phyloP scores from a whole-genome alignment of 2,888 invertebrate genomes.

The Ormia ochracea region DNA sequence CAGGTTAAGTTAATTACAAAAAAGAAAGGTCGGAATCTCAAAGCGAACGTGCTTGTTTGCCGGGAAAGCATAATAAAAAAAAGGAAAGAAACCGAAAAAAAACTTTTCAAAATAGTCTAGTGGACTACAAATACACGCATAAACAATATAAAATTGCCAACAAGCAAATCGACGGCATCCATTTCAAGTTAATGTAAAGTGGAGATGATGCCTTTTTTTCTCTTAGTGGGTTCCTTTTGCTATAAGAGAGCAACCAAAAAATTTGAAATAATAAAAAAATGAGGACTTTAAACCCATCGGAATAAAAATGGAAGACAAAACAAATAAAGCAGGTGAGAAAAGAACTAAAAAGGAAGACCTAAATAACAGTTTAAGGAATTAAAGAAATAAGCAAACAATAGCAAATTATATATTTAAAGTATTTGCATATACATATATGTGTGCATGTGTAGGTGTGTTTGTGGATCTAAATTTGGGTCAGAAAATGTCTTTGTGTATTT shows the following conservation, averaged over 20 bases:
- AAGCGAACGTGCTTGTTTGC: no score
- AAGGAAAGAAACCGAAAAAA: neutral
- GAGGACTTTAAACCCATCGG: conserved; percentile 20
- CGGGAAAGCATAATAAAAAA: no score
- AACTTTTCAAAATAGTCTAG: neutral
- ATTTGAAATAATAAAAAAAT: neutral
- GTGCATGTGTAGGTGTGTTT: no score
- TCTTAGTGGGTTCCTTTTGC: neutral
- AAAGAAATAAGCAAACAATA: neutral
- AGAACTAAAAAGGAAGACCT: neutral
- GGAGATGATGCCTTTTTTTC: conserved; percentile 1
- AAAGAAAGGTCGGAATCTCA: no score
- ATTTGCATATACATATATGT: no score
- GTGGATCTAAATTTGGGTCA: neutral
- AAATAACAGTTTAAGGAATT: conserved; percentile 2
- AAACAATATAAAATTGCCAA: conserved; percentile 16
- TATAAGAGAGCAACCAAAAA: neutral
- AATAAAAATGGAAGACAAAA: neutral
- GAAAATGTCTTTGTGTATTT: neutral
- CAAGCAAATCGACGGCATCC: neutral
- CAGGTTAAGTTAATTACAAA: no score
- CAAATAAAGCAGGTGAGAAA: neutral
- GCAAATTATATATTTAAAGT: neutral
- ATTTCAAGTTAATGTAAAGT: conserved; percentile 23
- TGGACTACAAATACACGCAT: neutral